Percentiles rank a stretch among this genome's conserved stretches.
Conservation (phyloP, 2,797 vertebrate genomes). For the Sarcoramphus papa region DNA sequence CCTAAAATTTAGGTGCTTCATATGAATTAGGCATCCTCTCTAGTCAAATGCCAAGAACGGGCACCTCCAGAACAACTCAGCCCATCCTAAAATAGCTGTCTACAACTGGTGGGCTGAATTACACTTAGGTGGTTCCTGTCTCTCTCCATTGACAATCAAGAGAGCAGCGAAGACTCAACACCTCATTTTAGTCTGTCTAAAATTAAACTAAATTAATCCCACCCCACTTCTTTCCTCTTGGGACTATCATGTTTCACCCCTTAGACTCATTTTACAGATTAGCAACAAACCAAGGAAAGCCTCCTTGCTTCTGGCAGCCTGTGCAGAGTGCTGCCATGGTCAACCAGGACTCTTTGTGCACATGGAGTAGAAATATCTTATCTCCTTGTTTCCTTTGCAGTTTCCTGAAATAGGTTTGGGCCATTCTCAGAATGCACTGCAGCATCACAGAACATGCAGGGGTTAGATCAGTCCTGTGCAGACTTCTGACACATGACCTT, state of each 20-base stretch:
- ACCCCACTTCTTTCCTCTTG: slow-evolving; percentile 23
- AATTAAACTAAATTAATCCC: slow-evolving; percentile 54
- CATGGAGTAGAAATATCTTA: slow-evolving; percentile 14
- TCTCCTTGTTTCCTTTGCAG: slow-evolving; percentile 25
- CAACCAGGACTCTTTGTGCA: not conserved
- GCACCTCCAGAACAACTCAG: not conserved
- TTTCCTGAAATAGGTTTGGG: slow-evolving; percentile 24
- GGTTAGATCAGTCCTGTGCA: not conserved
- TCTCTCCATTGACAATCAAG: not conserved
- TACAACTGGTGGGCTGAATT: not conserved
- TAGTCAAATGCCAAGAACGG: not conserved
- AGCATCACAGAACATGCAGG: not conserved
- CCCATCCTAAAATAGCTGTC: not conserved
- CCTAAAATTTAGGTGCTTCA: not conserved
- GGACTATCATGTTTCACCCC: not conserved
- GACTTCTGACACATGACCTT: not conserved
- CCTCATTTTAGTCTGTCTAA: slow-evolving; percentile 21
- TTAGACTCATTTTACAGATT: slow-evolving; percentile 27
- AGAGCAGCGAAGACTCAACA: not conserved
- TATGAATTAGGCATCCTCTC: not conserved
- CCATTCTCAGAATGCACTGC: not conserved
- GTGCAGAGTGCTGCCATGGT: not conserved
- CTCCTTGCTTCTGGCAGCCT: not conserved
- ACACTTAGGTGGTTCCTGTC: not conserved
- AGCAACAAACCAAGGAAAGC: slow-evolving; percentile 6